phyloP scores from a whole-genome alignment of 1,140 invertebrate species.

The Musca domestica region DNA sequence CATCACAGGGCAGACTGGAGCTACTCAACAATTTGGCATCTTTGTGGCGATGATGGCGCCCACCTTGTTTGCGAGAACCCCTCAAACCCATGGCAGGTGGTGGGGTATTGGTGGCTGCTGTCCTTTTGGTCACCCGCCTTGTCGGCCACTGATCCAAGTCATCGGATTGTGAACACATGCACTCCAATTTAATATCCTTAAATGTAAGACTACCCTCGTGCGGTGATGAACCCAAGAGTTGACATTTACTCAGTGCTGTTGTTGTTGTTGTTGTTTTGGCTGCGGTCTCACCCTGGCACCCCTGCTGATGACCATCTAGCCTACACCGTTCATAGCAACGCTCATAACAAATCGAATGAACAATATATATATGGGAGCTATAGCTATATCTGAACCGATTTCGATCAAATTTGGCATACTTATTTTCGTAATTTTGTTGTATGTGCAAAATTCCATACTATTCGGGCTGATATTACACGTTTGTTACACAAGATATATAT shows the following conservation, averaged over 20 bases:
- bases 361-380: no score
- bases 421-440: no score
- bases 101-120: constrained; percentile 49
- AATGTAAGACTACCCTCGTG: constrained; percentile 49
- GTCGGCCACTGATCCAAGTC: constrained; percentile 36
- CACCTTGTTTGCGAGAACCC: background rate
- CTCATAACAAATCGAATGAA: no score
- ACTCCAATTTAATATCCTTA: constrained; percentile 49
- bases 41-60: background rate
- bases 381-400: no score
- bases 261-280: no score
- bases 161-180: constrained; percentile 51
- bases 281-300: no score
- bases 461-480: no score
- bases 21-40: background rate
- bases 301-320: constrained; percentile 22
- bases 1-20: background rate
- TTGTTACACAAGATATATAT: no score
- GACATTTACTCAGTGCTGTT: constrained; percentile 34
- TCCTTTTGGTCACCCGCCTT: constrained; percentile 29
- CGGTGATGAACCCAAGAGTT: constrained; percentile 43
- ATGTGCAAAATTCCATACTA: no score
- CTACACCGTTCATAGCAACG: constrained; percentile 44
- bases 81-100: constrained; percentile 24
- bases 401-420: no score